A percentile compares a stretch with the other conserved stretches of the same genome.
These are phyloP conservation scores for Lytechinus pictus DNA, from an alignment of 35 echinoderm and acorn worm species.

Conservation along the genomic window DNA sequence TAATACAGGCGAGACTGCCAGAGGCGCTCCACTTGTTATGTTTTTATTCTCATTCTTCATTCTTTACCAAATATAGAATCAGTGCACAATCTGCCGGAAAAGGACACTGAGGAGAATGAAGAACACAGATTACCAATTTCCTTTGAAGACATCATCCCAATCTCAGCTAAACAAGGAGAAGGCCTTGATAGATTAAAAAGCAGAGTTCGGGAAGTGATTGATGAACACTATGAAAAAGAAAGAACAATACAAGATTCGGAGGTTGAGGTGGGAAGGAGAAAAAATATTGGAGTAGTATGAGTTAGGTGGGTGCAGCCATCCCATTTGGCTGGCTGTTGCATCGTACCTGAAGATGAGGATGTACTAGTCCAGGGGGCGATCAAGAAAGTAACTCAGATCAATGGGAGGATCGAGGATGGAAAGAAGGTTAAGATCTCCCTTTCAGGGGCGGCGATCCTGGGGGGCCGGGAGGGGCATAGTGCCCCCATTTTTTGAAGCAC, in stretches of 20 bases:
- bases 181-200: constrained; percentile 62
- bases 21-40: no score
- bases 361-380: neutral
- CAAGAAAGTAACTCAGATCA: neutral
- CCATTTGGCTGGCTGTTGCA: neutral
- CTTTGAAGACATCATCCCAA: constrained; percentile 77
- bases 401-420: neutral
- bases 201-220: constrained; percentile 73
- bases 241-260: neutral
- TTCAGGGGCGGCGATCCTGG: no score
- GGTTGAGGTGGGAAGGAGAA: neutral
- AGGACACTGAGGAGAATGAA: constrained; percentile 14
- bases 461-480: no score
- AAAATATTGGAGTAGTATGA: neutral
- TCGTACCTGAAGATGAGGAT: neutral
- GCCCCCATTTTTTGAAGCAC: no score
- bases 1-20: no score
- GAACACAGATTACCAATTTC: constrained; percentile 49
- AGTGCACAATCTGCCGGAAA: neutral
- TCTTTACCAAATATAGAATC: neutral
- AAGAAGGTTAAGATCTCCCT: no score
- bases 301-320: neutral
- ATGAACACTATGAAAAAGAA: constrained; percentile 68
- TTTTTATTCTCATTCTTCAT: neutral
- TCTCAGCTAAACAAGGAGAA: constrained; percentile 70